Evolutionary conservation across 2,113 vertebrate species (phyloP).

Genomic region (Miniopterus natalensis): DNA sequence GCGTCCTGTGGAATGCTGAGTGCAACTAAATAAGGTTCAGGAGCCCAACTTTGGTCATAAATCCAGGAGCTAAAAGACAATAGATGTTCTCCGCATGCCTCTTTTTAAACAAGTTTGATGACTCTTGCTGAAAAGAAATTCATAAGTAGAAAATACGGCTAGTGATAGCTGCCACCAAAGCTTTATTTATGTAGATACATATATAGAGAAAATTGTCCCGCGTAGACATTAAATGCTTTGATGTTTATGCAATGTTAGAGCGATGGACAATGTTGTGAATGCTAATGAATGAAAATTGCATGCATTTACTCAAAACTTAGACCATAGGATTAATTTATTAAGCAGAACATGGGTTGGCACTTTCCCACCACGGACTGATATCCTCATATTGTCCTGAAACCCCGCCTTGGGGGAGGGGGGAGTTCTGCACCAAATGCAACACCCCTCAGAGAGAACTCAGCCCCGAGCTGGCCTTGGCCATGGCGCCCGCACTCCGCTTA

Average conservation of each 20-base stretch:
- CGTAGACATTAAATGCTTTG: slow-evolving; percentile 40
- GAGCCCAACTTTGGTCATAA: neutral
- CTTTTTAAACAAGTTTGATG: slow-evolving; percentile 43
- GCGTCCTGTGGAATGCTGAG: neutral
- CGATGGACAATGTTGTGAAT: slow-evolving; percentile 29
- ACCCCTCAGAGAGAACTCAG: neutral
- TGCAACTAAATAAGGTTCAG: neutral
- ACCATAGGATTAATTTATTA: slow-evolving; percentile 64
- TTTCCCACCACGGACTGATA: neutral
- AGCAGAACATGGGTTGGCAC: neutral
- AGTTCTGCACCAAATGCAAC: neutral
- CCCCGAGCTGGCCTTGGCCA: neutral
- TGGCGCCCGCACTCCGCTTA: neutral
- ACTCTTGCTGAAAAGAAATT: slow-evolving; percentile 18
- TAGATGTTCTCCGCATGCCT: neutral
- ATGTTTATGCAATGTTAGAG: slow-evolving; percentile 47
- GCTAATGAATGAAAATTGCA: slow-evolving; percentile 46
- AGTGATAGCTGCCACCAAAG: slow-evolving; percentile 18
- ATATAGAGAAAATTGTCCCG: neutral
- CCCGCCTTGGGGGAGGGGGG: neutral
- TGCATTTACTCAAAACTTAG: slow-evolving; percentile 31
- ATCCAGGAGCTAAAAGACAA: neutral
- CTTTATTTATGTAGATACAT: neutral
- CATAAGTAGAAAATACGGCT: slow-evolving; percentile 22
- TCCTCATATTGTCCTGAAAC: neutral